Conservation (phyloP, 2,797 vertebrate genomes). For the Falco rusticolus region DNA sequence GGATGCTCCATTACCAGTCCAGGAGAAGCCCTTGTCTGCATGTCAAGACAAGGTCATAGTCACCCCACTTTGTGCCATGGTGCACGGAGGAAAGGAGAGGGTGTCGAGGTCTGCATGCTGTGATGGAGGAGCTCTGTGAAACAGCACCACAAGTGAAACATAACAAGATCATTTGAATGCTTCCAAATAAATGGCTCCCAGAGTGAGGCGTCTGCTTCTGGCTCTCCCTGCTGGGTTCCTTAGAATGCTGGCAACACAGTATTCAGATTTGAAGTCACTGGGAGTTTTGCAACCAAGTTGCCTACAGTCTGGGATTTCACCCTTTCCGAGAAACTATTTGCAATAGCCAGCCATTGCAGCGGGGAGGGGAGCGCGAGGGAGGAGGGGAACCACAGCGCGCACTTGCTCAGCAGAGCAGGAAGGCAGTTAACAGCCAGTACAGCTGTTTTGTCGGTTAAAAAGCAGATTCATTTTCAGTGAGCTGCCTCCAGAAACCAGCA, state of each 20-base stretch:
- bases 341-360: not conserved
- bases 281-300: not conserved
- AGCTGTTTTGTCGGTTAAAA: not conserved
- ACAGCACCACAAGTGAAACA: not conserved
- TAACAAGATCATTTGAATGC: not conserved
- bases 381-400: fast-evolving
- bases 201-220: constrained; percentile 12
- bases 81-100: not conserved
- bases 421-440: not conserved
- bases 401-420: not conserved
- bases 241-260: not conserved
- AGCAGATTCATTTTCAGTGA: fast-evolving
- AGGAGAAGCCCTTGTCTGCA: not conserved
- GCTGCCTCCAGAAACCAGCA: not conserved
- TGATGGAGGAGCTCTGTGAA: not conserved
- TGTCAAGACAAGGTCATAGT: not conserved
- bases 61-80: not conserved
- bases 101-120: not conserved
- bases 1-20: not conserved
- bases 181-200: not conserved
- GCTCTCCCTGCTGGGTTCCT: not conserved
- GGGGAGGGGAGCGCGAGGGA: not conserved
- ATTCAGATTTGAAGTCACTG: not conserved
- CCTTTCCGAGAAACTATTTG: not conserved
- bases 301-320: not conserved